These are phyloP conservation scores for Rhagologus leucostigma DNA, from an alignment of 2,113 vertebrate species.

Conservation along the genomic window DNA sequence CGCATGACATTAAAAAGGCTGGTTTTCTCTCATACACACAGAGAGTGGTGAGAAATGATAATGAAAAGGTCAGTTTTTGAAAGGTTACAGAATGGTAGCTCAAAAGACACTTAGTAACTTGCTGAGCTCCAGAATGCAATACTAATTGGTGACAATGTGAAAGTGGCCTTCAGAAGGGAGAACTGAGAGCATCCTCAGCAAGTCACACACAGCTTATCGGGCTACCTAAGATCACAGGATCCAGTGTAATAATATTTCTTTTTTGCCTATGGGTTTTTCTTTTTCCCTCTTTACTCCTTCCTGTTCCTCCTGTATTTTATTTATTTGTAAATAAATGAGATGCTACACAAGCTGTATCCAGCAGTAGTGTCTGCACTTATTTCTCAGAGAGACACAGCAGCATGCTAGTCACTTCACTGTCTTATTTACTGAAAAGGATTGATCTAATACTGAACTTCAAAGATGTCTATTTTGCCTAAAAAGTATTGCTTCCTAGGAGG, in stretches of 20 bases:
- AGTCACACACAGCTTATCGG: not conserved
- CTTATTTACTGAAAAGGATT: not conserved
- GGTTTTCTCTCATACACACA: not conserved
- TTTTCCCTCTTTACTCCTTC: rapidly evolving
- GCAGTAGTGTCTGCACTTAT: not conserved
- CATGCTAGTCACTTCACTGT: not conserved
- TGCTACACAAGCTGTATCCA: not conserved
- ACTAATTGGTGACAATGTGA: conserved; percentile 8
- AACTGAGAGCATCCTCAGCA: not conserved
- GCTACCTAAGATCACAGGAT: not conserved
- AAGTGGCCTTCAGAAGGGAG: not conserved
- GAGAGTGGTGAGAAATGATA: not conserved
- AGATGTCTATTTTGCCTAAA: not conserved
- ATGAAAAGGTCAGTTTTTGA: conserved; percentile 48
- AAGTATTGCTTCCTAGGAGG: not conserved
- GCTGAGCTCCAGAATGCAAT: not conserved
- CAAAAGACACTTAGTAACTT: not conserved
- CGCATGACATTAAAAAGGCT: not conserved
- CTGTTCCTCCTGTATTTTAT: not conserved
- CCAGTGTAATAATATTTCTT: not conserved
- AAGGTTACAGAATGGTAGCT: conserved; percentile 12
- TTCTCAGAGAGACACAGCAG: not conserved
- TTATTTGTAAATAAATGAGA: not conserved
- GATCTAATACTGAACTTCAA: not conserved
- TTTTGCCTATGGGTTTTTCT: not conserved